Evolutionary conservation across 2,797 vertebrate genomes (phyloP).

Genomic region (Lerista edwardsae): DNA sequence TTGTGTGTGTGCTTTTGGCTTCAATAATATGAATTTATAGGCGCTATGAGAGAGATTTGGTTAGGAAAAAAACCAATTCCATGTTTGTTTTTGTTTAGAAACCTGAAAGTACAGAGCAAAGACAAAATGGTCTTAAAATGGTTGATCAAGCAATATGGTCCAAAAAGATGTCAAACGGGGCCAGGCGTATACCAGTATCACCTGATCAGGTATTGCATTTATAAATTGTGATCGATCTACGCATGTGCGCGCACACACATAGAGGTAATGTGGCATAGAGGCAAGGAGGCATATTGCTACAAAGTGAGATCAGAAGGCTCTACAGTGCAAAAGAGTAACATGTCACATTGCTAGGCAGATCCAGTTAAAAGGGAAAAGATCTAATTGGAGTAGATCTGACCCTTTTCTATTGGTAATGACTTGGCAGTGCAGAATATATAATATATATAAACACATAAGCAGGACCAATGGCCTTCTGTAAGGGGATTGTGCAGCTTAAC

Average conservation of each 20-base stretch:
- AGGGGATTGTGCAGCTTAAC: neutral
- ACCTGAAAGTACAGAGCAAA: slow-evolving; percentile 94
- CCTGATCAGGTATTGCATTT: slow-evolving; percentile 88
- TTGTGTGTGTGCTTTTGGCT: neutral
- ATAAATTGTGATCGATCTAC: slow-evolving; percentile 2
- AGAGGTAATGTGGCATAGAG: too few relatives aligned
- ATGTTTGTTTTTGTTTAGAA: slow-evolving; percentile 78
- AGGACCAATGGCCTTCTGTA: neutral
- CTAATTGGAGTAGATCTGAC: too few relatives aligned
- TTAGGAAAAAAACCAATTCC: neutral
- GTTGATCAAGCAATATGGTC: slow-evolving; percentile 99
- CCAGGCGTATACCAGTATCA: slow-evolving; percentile 91
- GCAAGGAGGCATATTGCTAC: neutral
- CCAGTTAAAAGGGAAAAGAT: too few relatives aligned
- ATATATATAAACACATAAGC: too few relatives aligned
- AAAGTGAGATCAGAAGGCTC: neutral
- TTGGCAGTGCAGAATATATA: too few relatives aligned
- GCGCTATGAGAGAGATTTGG: neutral
- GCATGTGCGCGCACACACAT: too few relatives aligned
- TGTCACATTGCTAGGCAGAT: neutral
- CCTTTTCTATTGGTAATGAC: too few relatives aligned
- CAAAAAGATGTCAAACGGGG: slow-evolving; percentile 98
- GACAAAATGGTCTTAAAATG: slow-evolving; percentile 98
- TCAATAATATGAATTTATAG: neutral
- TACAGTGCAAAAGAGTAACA: neutral